Evolutionary conservation across 2,113 vertebrate species (phyloP).

Genomic region (Dolichallabes microphthalmus): DNA sequence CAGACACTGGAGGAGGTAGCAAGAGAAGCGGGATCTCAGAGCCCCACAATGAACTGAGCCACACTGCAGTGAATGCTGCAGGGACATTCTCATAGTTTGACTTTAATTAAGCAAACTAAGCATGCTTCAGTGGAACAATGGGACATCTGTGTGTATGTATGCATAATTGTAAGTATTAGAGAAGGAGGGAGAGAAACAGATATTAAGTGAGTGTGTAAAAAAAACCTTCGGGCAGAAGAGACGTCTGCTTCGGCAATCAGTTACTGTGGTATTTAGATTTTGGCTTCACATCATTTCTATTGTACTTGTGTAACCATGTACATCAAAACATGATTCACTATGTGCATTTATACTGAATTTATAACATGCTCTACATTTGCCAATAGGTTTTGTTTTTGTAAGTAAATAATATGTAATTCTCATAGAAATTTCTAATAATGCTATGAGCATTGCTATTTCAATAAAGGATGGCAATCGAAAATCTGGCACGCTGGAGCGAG

Average conservation of each 20-base stretch:
- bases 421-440: background rate
- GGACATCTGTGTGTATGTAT: conserved; percentile 54
- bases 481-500: background rate
- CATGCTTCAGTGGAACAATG: conserved; percentile 67
- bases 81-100: conserved; percentile 68
- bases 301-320: conserved; percentile 37
- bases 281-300: conserved; percentile 36
- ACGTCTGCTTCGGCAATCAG: conserved; percentile 43
- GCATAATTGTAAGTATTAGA: conserved; percentile 9
- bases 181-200: background rate
- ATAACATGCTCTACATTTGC: background rate
- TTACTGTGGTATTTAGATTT: conserved; percentile 38
- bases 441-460: background rate
- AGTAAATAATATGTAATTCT: conserved; percentile 5
- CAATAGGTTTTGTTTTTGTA: background rate
- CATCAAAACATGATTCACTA: conserved; percentile 34
- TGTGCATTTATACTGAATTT: background rate
- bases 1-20: conserved; percentile 53
- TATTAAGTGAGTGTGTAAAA: background rate
- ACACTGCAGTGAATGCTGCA: conserved; percentile 45
- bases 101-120: conserved; percentile 73
- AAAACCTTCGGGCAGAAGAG: conserved; percentile 28
- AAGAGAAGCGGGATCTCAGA: conserved; percentile 9
- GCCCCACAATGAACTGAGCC: conserved; percentile 1
- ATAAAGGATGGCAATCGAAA: background rate